These are phyloP conservation scores for Anolis carolinensis DNA, from an alignment of 2,113 vertebrate species.

Conservation along the genomic window DNA sequence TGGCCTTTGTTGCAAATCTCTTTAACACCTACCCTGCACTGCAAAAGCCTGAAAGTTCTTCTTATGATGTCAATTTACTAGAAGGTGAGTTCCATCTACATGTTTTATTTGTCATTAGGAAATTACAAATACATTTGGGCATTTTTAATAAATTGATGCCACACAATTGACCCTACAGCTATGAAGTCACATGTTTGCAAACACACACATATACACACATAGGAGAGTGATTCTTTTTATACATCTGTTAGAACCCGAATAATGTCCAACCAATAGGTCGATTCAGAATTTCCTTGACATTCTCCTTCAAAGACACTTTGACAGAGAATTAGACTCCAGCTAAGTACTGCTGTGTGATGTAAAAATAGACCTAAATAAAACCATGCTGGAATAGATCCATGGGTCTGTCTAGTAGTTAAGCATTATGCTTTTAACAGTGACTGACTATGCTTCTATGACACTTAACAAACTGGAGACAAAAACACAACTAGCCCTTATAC, in stretches of 20 bases:
- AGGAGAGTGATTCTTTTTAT: neutral
- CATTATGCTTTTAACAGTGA: neutral
- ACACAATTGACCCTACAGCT: neutral
- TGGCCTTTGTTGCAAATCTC: slow-evolving; percentile 95
- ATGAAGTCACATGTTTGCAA: no score
- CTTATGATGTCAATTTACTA: slow-evolving; percentile 81
- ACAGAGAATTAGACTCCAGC: neutral
- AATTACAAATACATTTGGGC: slow-evolving; percentile 17
- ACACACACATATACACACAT: no score
- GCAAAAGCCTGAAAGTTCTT: slow-evolving; percentile 72
- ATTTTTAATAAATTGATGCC: slow-evolving; percentile 8
- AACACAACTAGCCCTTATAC: no score
- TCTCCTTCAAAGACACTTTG: neutral
- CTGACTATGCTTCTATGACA: neutral
- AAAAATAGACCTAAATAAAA: neutral
- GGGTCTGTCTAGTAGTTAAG: neutral
- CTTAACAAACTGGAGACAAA: no score
- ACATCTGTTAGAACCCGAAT: slow-evolving; percentile 7
- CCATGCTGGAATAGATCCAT: neutral
- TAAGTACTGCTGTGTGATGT: neutral
- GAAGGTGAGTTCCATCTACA: slow-evolving; percentile 80
- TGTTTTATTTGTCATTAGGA: slow-evolving; percentile 10
- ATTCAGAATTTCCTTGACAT: neutral
- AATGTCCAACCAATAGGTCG: neutral
- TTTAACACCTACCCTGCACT: slow-evolving; percentile 90